Evolutionary conservation across 2,888 invertebrate species (phyloP).

Genomic region (Cynaeus angustus): DNA sequence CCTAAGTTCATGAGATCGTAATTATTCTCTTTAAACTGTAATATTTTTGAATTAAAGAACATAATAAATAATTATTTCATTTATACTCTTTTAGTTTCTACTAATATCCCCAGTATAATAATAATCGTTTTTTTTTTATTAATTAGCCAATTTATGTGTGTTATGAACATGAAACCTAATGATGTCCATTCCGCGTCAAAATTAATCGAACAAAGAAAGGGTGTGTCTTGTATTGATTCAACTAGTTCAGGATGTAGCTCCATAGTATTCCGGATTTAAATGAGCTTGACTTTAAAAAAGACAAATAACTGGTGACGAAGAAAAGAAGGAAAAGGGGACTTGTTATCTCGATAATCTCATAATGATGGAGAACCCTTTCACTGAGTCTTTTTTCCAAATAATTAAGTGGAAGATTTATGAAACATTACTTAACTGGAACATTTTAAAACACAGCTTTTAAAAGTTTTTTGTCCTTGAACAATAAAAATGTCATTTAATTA

Average conservation of each 20-base stretch:
- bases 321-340: slow-evolving; percentile 11
- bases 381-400: slow-evolving; percentile 15
- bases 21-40: no score
- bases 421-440: slow-evolving; percentile 9
- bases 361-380: slow-evolving; percentile 7
- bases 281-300: slow-evolving; percentile 5
- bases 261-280: no score
- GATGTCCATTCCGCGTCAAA: no score
- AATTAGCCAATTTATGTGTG: no score
- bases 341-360: slow-evolving; percentile 21
- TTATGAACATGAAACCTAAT: no score
- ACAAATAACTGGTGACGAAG: slow-evolving; percentile 18
- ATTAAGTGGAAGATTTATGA: slow-evolving; percentile 29
- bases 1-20: no score
- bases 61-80: no score
- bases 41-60: no score
- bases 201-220: no score
- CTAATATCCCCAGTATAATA: no score
- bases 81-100: no score
- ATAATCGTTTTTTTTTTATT: no score
- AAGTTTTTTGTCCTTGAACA: slow-evolving; percentile 27
- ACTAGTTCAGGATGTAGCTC: background rate
- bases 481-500: slow-evolving; percentile 37
- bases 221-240: background rate
- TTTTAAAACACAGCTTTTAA: slow-evolving; percentile 17